These are phyloP conservation scores for Papilio demoleus DNA, from an alignment of 2,888 invertebrate species.

Conservation along the genomic window DNA sequence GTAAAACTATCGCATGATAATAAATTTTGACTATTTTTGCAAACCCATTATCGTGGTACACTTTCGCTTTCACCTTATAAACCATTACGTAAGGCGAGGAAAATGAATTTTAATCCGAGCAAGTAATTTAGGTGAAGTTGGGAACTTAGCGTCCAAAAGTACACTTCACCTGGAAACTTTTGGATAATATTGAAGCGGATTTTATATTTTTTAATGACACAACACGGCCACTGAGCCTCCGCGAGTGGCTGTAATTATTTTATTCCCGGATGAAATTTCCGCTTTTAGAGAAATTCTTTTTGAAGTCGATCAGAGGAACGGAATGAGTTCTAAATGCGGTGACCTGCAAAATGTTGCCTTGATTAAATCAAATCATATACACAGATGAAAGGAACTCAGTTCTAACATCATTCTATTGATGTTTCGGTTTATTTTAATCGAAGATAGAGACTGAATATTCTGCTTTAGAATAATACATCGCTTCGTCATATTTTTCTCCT, in stretches of 20 bases:
- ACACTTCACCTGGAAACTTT: slow-evolving; percentile 24
- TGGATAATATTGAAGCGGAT: slow-evolving; percentile 10
- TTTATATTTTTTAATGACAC: slow-evolving; percentile 27
- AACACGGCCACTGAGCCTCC: slow-evolving; percentile 15
- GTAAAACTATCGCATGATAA: too few species aligned
- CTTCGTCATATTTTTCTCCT: too few species aligned
- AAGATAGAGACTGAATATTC: background rate
- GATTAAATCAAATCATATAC: slow-evolving; percentile 19
- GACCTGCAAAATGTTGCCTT: slow-evolving; percentile 17
- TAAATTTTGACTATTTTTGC: background rate
- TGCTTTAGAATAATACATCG: too few species aligned
- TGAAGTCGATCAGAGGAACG: slow-evolving; percentile 16
- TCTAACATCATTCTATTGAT: background rate
- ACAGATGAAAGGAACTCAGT: slow-evolving; percentile 18
- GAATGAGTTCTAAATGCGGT: slow-evolving; percentile 18
- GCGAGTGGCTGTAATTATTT: slow-evolving; percentile 23
- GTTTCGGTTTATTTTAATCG: background rate
- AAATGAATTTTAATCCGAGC: slow-evolving; percentile 44
- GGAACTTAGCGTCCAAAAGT: slow-evolving; percentile 19
- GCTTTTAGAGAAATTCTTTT: slow-evolving; percentile 11
- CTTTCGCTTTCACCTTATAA: slow-evolving; percentile 1
- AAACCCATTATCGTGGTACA: too few species aligned
- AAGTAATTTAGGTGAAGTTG: slow-evolving; percentile 21
- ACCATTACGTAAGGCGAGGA: slow-evolving; percentile 44
- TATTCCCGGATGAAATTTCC: slow-evolving; percentile 16